Base-by-base conservation (phyloP, 2,888 invertebrate species). In the Sminthurides aquaticus region DNA sequence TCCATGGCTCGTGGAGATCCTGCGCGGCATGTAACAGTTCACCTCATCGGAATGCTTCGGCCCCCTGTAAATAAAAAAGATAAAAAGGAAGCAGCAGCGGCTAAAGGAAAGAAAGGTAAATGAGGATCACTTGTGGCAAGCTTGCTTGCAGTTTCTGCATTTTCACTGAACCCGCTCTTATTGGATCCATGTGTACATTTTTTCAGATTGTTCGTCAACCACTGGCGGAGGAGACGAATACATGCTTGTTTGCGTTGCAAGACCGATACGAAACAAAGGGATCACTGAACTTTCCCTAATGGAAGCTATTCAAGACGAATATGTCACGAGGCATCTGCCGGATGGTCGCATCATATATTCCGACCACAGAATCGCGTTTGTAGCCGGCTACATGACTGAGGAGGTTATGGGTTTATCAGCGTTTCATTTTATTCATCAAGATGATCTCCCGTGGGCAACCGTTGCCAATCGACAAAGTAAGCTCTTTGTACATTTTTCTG, bases 261-360 rank as follows among this genome's bases (percentile, higher is more conserved):
- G 86, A 76, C 81, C 90, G 27, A 79, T 87, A 74, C 84, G 87
- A 76, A 88, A 89, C 58, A 84, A 85, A 64, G 83, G 87, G 61
- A 84, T 89, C 58, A 85, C 86, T 34, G 84, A 85, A 74, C 80
- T 85, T 62, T 81, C 82, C 8, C 77, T 87, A 55, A 78, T 87
- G 65, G 87, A 87, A 75, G 84, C 86, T 5, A 84, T 84, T 66
- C 86, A 87, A 73, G 86, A 92, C 76, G 93, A 94, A 78, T 95
- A 94, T 79, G 87, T 90, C 77, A 93, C 93, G 0, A 84, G 93
- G 71, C 94, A 95, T 80, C 82, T 90, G 64, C 85, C 92, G 61
- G 92, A 93, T 80, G 93, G 94, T 0, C 84, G 88, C 57, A 92
- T 95, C 71, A 87, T 93, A 59, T 91, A 88, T 77, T 90, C 90